A percentile compares a stretch with the other conserved stretches of the same genome.
Conservation (phyloP, 2,888 invertebrate genomes). For the Pseudanteris insignis region DNA sequence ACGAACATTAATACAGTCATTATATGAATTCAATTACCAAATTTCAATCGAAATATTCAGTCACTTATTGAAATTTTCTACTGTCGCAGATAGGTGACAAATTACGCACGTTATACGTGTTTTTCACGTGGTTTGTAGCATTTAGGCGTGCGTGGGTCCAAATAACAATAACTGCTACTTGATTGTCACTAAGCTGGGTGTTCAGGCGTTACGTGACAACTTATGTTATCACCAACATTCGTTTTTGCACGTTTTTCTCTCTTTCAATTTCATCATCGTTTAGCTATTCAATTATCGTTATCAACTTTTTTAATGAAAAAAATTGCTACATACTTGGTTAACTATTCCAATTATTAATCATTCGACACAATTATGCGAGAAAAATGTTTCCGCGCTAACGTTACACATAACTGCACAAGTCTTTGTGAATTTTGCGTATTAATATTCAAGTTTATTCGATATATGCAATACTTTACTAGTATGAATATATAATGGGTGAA, state of each 20-base stretch:
- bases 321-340: conserved; percentile 37
- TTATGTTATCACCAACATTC: conserved; percentile 43
- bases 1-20: too few relatives aligned
- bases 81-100: too few relatives aligned
- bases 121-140: too few relatives aligned
- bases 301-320: conserved; percentile 38
- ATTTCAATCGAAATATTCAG: too few relatives aligned
- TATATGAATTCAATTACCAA: too few relatives aligned
- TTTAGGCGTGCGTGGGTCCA: too few relatives aligned
- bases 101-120: too few relatives aligned
- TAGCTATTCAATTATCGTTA: conserved; percentile 42
- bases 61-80: too few relatives aligned
- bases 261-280: conserved; percentile 41
- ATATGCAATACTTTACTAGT: conserved; percentile 16
- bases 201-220: conserved; percentile 37
- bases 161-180: conserved; percentile 43
- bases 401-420: conserved; percentile 35
- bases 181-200: conserved; percentile 39
- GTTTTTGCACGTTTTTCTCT: conserved; percentile 36
- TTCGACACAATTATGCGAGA: conserved; percentile 39
- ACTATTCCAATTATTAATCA: conserved; percentile 44
- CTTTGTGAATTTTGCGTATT: conserved; percentile 40
- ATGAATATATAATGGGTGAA: conserved; percentile 21
- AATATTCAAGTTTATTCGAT: conserved; percentile 35
- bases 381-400: conserved; percentile 24